Conservation (phyloP, 2,113 vertebrate genomes). For the Narcine bancroftii region DNA sequence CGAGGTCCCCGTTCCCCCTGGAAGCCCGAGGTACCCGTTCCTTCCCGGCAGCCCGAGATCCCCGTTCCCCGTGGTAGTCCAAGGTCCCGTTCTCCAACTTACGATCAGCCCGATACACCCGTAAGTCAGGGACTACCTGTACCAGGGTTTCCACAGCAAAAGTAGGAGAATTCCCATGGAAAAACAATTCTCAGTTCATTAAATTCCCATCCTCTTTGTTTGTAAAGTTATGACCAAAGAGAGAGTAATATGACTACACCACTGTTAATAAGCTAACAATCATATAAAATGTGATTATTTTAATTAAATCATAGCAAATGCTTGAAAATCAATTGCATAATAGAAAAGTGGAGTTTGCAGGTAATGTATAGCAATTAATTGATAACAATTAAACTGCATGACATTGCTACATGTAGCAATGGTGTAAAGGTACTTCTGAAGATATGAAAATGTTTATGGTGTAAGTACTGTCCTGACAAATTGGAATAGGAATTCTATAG, state of each 20-base stretch:
- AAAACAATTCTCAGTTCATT: background rate
- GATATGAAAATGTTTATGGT: background rate
- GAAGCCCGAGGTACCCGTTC: too few relatives aligned
- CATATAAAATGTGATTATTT: background rate
- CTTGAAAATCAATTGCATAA: background rate
- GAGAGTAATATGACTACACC: background rate
- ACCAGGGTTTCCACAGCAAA: background rate
- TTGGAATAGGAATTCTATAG: too few relatives aligned
- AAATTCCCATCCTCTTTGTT: background rate
- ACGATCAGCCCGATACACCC: too few relatives aligned
- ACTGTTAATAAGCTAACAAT: background rate
- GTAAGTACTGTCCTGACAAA: background rate
- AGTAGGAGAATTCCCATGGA: background rate
- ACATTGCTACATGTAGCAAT: background rate
- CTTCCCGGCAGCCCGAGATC: too few relatives aligned
- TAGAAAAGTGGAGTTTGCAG: background rate
- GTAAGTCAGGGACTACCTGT: too few relatives aligned
- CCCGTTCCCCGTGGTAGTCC: too few relatives aligned
- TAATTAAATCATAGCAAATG: background rate
- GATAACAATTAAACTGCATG: background rate
- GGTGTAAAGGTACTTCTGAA: background rate
- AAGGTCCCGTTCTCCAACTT: too few relatives aligned
- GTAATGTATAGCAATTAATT: background rate
- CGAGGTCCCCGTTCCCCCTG: too few relatives aligned
- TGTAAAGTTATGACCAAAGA: background rate